Percentiles rank a stretch among this genome's conserved stretches.
Conservation (phyloP, 2,888 invertebrate species). For the Parelbella ahira region DNA sequence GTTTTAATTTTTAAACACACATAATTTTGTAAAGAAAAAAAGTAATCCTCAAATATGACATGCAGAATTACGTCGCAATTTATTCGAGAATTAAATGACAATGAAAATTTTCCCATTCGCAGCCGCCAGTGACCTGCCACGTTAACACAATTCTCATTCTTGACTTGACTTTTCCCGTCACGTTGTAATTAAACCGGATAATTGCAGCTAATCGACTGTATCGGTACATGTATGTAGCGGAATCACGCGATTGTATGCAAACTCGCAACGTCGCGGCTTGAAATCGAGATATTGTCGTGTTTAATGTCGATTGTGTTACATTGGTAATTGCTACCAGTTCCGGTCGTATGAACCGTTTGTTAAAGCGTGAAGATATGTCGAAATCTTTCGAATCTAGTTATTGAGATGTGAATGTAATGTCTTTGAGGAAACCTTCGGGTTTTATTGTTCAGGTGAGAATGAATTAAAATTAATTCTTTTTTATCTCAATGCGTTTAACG, state of each 20-base stretch:
- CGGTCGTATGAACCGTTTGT: slow-evolving; percentile 26
- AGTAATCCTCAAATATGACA: too few relatives aligned
- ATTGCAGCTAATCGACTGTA: slow-evolving; percentile 61
- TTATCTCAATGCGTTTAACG: too few relatives aligned
- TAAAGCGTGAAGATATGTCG: slow-evolving; percentile 2
- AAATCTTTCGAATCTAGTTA: background rate
- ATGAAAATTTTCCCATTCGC: too few relatives aligned
- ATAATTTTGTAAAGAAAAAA: too few relatives aligned
- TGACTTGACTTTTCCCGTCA: slow-evolving; percentile 54
- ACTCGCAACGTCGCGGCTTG: slow-evolving; percentile 27
- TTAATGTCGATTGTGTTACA: slow-evolving; percentile 32
- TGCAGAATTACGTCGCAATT: too few relatives aligned
- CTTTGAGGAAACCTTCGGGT: too few relatives aligned
- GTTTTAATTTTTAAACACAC: too few relatives aligned
- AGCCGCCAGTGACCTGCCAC: slow-evolving; percentile 5
- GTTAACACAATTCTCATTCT: slow-evolving; percentile 23
- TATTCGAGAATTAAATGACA: too few relatives aligned
- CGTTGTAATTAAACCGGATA: slow-evolving; percentile 51
- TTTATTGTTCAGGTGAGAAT: too few relatives aligned
- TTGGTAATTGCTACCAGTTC: slow-evolving; percentile 34
- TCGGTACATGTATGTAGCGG: slow-evolving; percentile 43
- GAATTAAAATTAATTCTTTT: too few relatives aligned
- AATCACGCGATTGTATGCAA: slow-evolving; percentile 41
- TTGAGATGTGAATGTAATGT: too few relatives aligned
- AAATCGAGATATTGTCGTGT: slow-evolving; percentile 35